These are phyloP conservation scores for Cardinalis cardinalis DNA, from an alignment of 2,113 vertebrate genomes.

Conservation along the genomic window DNA sequence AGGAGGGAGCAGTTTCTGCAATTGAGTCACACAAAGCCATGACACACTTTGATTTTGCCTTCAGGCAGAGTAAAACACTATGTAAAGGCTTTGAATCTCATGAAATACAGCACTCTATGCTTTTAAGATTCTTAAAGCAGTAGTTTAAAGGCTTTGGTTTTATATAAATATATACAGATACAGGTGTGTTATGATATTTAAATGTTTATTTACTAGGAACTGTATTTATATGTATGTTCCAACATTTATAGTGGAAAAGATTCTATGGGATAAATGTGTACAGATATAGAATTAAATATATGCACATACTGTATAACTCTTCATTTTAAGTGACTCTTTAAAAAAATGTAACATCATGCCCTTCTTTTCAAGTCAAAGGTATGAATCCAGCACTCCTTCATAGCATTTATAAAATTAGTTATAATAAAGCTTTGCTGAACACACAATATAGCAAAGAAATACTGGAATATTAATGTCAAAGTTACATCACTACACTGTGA, in stretches of 20 bases:
- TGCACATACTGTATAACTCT: neutral
- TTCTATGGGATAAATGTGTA: neutral
- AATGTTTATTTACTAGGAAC: neutral
- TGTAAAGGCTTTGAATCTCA: neutral
- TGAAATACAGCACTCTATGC: neutral
- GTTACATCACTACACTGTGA: neutral
- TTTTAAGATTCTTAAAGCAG: neutral
- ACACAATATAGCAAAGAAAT: neutral
- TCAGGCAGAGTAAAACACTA: neutral
- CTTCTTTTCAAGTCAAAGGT: neutral
- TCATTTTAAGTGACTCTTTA: neutral
- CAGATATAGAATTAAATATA: neutral
- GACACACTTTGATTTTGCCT: neutral
- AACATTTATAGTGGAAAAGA: neutral
- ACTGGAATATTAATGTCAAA: neutral
- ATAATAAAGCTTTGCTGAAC: neutral
- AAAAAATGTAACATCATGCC: neutral
- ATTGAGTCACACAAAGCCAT: neutral
- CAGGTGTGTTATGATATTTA: neutral
- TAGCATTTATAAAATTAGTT: neutral
- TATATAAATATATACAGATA: constrained; percentile 15
- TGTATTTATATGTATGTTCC: neutral
- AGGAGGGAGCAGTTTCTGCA: neutral
- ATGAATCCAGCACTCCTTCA: neutral
- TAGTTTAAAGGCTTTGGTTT: constrained; percentile 11